Evolutionary conservation across 2,888 invertebrate genomes (phyloP).

Genomic region (Syritta pipiens): DNA sequence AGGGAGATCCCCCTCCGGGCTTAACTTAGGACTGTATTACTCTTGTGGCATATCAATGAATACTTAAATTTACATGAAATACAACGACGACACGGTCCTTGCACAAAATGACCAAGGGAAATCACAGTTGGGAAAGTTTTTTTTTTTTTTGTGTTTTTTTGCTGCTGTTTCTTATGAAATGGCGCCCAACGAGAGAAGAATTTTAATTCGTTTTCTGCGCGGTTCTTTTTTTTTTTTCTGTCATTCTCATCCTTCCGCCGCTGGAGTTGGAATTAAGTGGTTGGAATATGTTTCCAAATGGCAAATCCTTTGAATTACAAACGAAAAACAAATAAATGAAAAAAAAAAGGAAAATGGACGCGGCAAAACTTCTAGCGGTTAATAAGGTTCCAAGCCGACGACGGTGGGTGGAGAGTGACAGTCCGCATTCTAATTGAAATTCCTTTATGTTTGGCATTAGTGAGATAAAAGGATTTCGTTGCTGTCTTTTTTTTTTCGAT

Average conservation of each 20-base stretch:
- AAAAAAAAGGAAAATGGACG: neutral
- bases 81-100: constrained; percentile 41
- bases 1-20: neutral
- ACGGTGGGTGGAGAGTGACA: constrained; percentile 5
- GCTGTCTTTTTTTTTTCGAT: neutral
- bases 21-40: constrained; percentile 28
- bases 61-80: constrained; percentile 49
- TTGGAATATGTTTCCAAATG: constrained; percentile 44
- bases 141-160: neutral
- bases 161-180: neutral
- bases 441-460: constrained; percentile 33
- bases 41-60: constrained; percentile 56
- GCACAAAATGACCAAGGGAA: constrained; percentile 58
- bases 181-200: constrained; percentile 41
- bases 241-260: constrained; percentile 9
- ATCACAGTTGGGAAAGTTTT: constrained; percentile 28
- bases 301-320: constrained; percentile 49
- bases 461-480: constrained; percentile 29
- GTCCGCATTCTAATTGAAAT: constrained; percentile 49
- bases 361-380: constrained; percentile 13
- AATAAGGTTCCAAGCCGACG: constrained; percentile 35
- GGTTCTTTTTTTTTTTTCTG: neutral
- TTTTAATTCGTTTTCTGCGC: constrained; percentile 43
- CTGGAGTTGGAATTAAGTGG: constrained; percentile 32
- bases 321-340: constrained; percentile 14